These are phyloP conservation scores for Megalonaias nervosa DNA, from an alignment of 1,140 invertebrate species.

Conservation along the genomic window DNA sequence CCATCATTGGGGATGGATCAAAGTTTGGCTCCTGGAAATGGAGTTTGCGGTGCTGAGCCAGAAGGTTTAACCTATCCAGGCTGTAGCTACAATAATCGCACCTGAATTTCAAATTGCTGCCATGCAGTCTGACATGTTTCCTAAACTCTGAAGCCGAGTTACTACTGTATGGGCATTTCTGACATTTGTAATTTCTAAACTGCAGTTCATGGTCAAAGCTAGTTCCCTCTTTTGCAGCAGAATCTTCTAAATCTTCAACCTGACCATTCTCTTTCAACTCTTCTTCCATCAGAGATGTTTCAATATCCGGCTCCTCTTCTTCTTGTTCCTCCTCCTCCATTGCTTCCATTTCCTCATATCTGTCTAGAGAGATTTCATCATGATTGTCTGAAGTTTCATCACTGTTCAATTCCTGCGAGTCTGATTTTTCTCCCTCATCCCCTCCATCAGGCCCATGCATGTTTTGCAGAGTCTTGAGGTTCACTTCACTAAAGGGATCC, in stretches of 20 bases:
- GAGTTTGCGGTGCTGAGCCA: constrained; percentile 49
- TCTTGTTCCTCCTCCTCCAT: constrained; percentile 26
- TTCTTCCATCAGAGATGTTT: constrained; percentile 28
- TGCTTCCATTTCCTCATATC: constrained; percentile 35
- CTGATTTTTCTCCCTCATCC: constrained; percentile 8
- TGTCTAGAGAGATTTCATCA: constrained; percentile 29
- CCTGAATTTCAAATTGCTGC: constrained; percentile 43
- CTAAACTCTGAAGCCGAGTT: constrained; percentile 45
- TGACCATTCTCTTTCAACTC: constrained; percentile 26
- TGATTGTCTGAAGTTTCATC: constrained; percentile 12
- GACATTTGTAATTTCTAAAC: constrained; percentile 45
- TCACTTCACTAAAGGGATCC: constrained; percentile 49
- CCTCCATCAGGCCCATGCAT: constrained; percentile 8
- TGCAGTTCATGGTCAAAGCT: constrained; percentile 38
- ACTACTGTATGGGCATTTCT: constrained; percentile 53
- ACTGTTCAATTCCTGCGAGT: neutral
- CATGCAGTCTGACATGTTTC: constrained; percentile 52
- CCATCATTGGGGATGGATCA: constrained; percentile 34
- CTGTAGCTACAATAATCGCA: constrained; percentile 60
- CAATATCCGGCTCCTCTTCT: constrained; percentile 36
- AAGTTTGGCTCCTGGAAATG: constrained; percentile 47
- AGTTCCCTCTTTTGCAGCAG: constrained; percentile 34
- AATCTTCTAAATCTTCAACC: constrained; percentile 14
- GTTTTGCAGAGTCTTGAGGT: constrained; percentile 22
- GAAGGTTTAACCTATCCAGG: constrained; percentile 45